These are phyloP conservation scores for Adrianichthys oophorus DNA, from an alignment of 2,797 vertebrate genomes.

Conservation along the genomic window DNA sequence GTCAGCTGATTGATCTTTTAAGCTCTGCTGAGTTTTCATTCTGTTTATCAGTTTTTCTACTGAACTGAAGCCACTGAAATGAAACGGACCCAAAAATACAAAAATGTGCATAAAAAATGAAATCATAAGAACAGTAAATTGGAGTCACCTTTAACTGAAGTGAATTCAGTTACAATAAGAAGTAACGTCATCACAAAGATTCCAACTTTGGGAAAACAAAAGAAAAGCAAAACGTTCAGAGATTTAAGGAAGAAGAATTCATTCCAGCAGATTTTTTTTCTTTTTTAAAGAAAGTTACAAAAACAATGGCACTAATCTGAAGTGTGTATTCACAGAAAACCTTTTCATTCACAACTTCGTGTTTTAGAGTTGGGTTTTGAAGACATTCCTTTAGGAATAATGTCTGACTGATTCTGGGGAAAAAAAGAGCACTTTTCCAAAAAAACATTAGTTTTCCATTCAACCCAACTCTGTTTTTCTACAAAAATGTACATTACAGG, in stretches of 20 bases:
- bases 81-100: conserved; percentile 40
- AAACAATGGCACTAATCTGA: conserved; percentile 61
- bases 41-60: too few relatives aligned
- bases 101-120: conserved; percentile 10
- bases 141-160: conserved; percentile 18
- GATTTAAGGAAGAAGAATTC: conserved; percentile 9
- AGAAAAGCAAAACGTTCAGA: conserved; percentile 39
- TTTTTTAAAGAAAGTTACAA: conserved; percentile 34
- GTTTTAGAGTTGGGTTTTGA: conserved; percentile 8
- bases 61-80: conserved; percentile 21
- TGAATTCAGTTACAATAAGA: conserved; percentile 14
- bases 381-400: conserved; percentile 23
- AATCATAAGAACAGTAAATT: conserved; percentile 4
- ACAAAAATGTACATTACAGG: conserved; percentile 39
- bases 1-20: too few relatives aligned
- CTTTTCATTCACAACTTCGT: conserved; percentile 15
- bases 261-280: conserved; percentile 29
- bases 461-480: conserved; percentile 62
- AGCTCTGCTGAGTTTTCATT: too few relatives aligned
- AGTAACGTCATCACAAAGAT: conserved; percentile 27
- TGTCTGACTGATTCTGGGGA: conserved; percentile 47
- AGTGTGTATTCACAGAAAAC: conserved; percentile 44
- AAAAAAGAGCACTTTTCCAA: conserved; percentile 70
- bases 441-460: conserved; percentile 39
- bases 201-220: conserved; percentile 16